These are phyloP conservation scores for Mamestra brassicae DNA, from an alignment of 2,888 invertebrate species.

Conservation along the genomic window DNA sequence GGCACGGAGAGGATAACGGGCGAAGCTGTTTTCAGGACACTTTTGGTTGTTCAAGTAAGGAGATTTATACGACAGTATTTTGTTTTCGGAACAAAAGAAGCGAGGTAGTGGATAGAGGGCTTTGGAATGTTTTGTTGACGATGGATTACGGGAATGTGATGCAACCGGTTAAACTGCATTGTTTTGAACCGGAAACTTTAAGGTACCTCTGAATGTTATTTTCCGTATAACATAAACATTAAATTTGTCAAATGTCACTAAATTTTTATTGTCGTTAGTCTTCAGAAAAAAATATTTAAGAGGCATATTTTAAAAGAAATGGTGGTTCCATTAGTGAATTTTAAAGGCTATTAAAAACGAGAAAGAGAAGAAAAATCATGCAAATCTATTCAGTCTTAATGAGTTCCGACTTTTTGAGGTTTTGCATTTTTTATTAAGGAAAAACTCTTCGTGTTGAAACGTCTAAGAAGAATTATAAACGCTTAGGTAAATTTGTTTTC, in stretches of 20 bases:
- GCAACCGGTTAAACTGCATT: too few relatives aligned
- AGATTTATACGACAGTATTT: constrained; percentile 26
- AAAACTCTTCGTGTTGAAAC: constrained; percentile 31
- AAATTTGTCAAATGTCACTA: not conserved
- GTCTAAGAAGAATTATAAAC: constrained; percentile 20
- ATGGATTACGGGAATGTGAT: not conserved
- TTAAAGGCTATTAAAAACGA: constrained; percentile 18
- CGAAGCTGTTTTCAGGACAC: constrained; percentile 44
- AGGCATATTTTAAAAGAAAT: not conserved
- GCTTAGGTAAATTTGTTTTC: not conserved
- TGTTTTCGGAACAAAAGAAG: constrained; percentile 29
- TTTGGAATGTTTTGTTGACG: not conserved
- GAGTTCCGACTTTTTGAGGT: constrained; percentile 52
- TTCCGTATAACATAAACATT: not conserved
- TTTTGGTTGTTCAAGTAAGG: constrained; percentile 27
- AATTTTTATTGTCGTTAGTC: not conserved
- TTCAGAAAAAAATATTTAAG: not conserved
- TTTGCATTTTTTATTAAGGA: constrained; percentile 56
- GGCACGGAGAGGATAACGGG: constrained; percentile 36
- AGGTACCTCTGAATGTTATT: not conserved
- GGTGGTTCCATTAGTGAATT: constrained; percentile 18
- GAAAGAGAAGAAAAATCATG: constrained; percentile 42
- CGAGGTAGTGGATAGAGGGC: not conserved
- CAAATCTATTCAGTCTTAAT: constrained; percentile 58
- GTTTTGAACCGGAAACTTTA: not conserved